Evolutionary conservation across 2,797 vertebrate genomes (phyloP), one percentile per base, ranked within the genome.

Genomic region (Rhynchotus rufescens): DNA sequence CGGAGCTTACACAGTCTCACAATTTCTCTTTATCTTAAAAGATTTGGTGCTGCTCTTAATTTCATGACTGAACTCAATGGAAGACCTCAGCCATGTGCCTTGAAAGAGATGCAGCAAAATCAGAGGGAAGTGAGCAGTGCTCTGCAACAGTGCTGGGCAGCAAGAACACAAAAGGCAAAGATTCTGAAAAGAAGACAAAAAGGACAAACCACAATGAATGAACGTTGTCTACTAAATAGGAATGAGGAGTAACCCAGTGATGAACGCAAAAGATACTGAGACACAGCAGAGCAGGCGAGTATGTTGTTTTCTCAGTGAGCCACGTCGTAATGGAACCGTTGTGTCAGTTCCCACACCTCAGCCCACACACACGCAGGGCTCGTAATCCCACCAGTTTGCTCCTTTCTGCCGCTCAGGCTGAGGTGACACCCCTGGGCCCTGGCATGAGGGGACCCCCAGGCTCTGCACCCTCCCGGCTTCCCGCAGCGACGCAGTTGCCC

Each of bases 211-310:
- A 59, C 3, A 7, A 57, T 80, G 36, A 64, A 74, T 74, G 25
- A 5, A 54, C 28, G 59, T 51, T 10, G 78, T n/a, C 20, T n/a
- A 32, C n/a, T 78, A 89, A 66, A 21, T 82, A 86, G 72, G 4
- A 65, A 56, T 16, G 59, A 80, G 80, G 30, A 84, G 34, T 30
- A 91, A 60, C 5, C 68, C 86, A 84, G 74, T 16, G 13, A 81
- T 90, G 82, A 82, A 15, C 62, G 68, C 7, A 34, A 80, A 42
- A 94, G 77, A 56, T 88, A 75, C 5, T 47, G 34, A 90, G 68
- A 73, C 81, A 49, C 28, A 34, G 15, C 38, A 12, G 68, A 78
- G 25, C 66, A 73, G 42, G 60, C 75, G 66, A 47, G 85, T 72
- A 73, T 36, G 15, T 85, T 93, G n/a, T 65, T 51, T 52, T 54